A percentile compares a stretch with the other conserved stretches of the same genome.
phyloP scores from a whole-genome alignment of 2,797 vertebrate genomes.

The Erpetoichthys calabaricus region DNA sequence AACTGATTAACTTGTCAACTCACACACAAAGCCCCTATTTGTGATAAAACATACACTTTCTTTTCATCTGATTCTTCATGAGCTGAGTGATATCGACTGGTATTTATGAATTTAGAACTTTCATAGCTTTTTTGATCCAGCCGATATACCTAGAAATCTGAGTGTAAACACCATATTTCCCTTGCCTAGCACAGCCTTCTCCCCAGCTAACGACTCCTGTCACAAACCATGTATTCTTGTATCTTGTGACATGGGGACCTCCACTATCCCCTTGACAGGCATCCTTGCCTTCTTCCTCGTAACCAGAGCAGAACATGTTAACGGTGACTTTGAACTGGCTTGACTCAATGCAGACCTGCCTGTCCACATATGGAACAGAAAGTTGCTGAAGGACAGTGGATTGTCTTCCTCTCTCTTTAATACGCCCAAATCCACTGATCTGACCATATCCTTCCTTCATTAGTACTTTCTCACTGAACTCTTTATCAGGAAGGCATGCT shows the following conservation, averaged over 20 bases:
- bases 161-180: constrained; percentile 85
- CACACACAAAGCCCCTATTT: too few species aligned
- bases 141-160: constrained; percentile 67
- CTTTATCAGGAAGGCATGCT: constrained; percentile 63
- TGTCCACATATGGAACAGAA: constrained; percentile 63
- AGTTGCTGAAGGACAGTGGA: constrained; percentile 60
- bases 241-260: constrained; percentile 77
- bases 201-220: constrained; percentile 93
- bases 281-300: constrained; percentile 49
- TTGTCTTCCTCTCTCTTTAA: constrained; percentile 44
- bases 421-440: constrained; percentile 80
- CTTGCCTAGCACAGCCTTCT: constrained; percentile 74
- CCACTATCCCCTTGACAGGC: constrained; percentile 90
- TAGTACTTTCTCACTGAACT: constrained; percentile 74
- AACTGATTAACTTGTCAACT: too few species aligned
- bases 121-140: constrained; percentile 55
- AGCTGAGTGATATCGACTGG: too few species aligned
- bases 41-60: too few species aligned
- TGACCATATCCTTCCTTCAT: constrained; percentile 51
- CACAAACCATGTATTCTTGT: constrained; percentile 59
- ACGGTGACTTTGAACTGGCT: constrained; percentile 50
- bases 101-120: too few species aligned
- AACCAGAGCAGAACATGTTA: constrained; percentile 91
- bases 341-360: constrained; percentile 62
- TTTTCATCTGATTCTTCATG: too few species aligned